These are phyloP conservation scores for Epinephelus cyanopodus DNA, from an alignment of 2,113 vertebrate species.

Conservation along the genomic window DNA sequence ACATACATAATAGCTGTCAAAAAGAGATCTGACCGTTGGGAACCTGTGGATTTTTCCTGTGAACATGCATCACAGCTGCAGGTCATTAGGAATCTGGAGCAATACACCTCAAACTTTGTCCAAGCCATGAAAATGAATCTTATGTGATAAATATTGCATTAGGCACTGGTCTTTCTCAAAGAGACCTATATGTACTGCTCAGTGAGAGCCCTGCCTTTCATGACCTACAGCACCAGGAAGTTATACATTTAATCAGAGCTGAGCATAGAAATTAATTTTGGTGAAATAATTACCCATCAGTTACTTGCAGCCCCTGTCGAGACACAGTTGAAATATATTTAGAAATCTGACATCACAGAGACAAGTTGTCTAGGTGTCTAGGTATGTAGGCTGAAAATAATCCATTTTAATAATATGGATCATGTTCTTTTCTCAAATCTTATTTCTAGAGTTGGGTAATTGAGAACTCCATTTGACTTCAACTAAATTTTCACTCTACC, in stretches of 20 bases:
- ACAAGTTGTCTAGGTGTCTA: not conserved
- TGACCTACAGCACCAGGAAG: slow-evolving; percentile 38
- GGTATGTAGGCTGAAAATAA: slow-evolving; percentile 38
- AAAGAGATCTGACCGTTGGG: slow-evolving; percentile 58
- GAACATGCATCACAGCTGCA: slow-evolving; percentile 36
- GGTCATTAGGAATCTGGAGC: slow-evolving; percentile 67
- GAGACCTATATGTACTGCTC: slow-evolving; percentile 38
- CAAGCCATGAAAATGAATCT: slow-evolving; percentile 62
- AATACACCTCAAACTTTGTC: slow-evolving; percentile 47
- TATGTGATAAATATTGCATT: slow-evolving; percentile 75
- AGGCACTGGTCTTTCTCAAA: slow-evolving; percentile 40
- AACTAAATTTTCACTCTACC: not conserved
- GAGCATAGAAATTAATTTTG: slow-evolving; percentile 16
- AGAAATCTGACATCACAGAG: slow-evolving; percentile 26
- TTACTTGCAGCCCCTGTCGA: slow-evolving; percentile 15
- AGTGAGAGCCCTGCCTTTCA: slow-evolving; percentile 35
- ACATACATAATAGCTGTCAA: slow-evolving; percentile 42
- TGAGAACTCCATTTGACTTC: slow-evolving; percentile 4
- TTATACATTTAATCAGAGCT: slow-evolving; percentile 5
- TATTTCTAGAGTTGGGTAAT: not conserved
- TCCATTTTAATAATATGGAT: slow-evolving; percentile 18
- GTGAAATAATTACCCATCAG: slow-evolving; percentile 12
- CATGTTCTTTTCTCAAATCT: slow-evolving; percentile 36
- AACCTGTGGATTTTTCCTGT: slow-evolving; percentile 55
- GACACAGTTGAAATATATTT: slow-evolving; percentile 14